phyloP scores from a whole-genome alignment of 2,888 invertebrate genomes.

The Congeria kusceri region DNA sequence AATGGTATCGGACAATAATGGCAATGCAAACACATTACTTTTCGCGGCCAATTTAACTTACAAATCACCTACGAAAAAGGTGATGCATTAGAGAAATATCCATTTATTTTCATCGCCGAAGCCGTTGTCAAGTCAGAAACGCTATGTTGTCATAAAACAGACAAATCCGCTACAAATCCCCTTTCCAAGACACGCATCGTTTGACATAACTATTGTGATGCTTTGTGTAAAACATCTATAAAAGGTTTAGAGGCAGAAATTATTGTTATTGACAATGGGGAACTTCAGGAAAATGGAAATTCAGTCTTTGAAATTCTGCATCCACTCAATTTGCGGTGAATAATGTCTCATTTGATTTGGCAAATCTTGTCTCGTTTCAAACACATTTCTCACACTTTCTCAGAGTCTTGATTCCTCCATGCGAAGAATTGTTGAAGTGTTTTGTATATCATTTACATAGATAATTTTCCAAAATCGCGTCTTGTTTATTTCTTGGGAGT shows the following conservation, averaged over 20 bases:
- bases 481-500: no score
- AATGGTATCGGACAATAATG: constrained; percentile 24
- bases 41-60: constrained; percentile 53
- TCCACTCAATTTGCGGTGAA: neutral
- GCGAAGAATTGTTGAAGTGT: no score
- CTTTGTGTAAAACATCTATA: constrained; percentile 29
- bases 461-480: no score
- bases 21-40: constrained; percentile 50
- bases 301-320: neutral
- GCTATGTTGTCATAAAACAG: constrained; percentile 40
- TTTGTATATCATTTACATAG: no score
- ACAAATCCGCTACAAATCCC: constrained; percentile 6
- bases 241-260: constrained; percentile 21
- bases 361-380: constrained; percentile 6
- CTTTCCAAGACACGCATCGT: constrained; percentile 45
- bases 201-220: constrained; percentile 39
- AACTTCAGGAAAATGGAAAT: constrained; percentile 7
- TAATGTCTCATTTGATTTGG: neutral
- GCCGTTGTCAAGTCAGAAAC: constrained; percentile 45
- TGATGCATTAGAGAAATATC: constrained; percentile 1
- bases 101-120: constrained; percentile 37
- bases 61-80: constrained; percentile 36
- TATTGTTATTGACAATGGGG: constrained; percentile 16
- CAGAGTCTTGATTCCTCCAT: no score
- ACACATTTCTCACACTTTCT: constrained; percentile 2